phyloP scores from a whole-genome alignment of 2,888 invertebrate genomes.

The Agrochola lota region DNA sequence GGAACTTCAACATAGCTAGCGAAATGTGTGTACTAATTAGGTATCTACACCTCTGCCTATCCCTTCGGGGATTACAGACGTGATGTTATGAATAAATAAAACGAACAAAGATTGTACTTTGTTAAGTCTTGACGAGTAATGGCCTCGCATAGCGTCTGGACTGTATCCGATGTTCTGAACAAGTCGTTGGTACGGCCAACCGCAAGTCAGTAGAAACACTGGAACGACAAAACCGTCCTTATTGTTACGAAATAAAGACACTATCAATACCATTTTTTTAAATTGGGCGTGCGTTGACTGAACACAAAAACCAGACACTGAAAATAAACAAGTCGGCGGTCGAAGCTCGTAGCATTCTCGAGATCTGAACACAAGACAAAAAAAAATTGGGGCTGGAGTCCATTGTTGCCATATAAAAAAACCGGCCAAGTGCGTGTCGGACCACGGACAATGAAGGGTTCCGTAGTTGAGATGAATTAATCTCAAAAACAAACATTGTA shows the following conservation, averaged over 20 bases:
- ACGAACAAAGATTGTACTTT: too few species aligned
- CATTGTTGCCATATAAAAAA: neutral
- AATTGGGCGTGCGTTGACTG: neutral
- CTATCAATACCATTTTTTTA: neutral
- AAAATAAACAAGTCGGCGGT: neutral
- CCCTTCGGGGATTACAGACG: too few species aligned
- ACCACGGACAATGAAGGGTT: too few species aligned
- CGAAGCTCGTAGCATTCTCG: slow-evolving; percentile 2
- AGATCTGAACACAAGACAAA: neutral
- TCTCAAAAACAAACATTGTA: too few species aligned
- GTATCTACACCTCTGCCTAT: too few species aligned
- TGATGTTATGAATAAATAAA: neutral
- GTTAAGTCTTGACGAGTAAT: neutral
- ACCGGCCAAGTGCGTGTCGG: too few species aligned
- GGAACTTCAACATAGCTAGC: too few species aligned
- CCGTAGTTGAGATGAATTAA: too few species aligned
- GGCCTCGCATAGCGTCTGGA: neutral
- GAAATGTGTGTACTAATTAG: too few species aligned
- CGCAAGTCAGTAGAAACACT: neutral
- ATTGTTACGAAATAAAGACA: neutral
- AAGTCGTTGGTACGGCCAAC: neutral
- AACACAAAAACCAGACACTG: neutral
- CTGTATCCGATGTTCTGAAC: neutral
- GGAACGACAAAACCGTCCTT: slow-evolving; percentile 1
- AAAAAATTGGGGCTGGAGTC: neutral